A percentile compares a stretch with the other conserved stretches of the same genome.
These are phyloP conservation scores for Leucopsar rothschildi DNA, from an alignment of 2,113 vertebrate species.

Conservation along the genomic window DNA sequence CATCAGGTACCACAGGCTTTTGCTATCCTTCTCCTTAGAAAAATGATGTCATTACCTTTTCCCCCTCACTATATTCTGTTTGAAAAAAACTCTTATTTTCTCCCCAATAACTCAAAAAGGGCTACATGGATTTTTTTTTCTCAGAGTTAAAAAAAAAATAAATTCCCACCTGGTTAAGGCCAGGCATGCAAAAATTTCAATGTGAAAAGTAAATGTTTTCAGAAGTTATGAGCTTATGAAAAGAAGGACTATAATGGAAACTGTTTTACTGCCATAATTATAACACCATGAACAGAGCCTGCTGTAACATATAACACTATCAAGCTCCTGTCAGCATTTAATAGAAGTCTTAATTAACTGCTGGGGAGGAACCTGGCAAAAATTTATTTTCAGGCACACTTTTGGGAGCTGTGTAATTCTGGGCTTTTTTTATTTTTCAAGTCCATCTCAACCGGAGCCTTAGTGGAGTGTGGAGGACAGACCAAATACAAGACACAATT, in stretches of 20 bases:
- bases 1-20: background rate
- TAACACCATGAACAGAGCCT: slow-evolving; percentile 34
- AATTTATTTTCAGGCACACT: slow-evolving; percentile 13
- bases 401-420: background rate
- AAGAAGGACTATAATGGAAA: slow-evolving; percentile 47
- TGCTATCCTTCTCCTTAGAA: background rate
- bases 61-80: background rate
- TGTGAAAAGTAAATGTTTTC: slow-evolving; percentile 27
- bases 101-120: background rate
- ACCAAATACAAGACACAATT: background rate
- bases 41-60: background rate
- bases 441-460: background rate
- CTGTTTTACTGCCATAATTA: slow-evolving; percentile 55
- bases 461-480: background rate
- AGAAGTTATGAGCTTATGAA: slow-evolving; percentile 54
- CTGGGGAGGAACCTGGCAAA: background rate
- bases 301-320: slow-evolving; percentile 39
- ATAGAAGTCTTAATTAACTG: slow-evolving; percentile 60
- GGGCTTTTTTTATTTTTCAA: background rate
- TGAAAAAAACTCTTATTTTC: background rate
- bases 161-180: background rate
- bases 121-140: background rate
- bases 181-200: slow-evolving; percentile 11
- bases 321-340: slow-evolving; percentile 49
- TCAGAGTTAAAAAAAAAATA: background rate